Evolutionary conservation across 2,888 invertebrate species (phyloP).

Genomic region (Eustalomyia histrio): DNA sequence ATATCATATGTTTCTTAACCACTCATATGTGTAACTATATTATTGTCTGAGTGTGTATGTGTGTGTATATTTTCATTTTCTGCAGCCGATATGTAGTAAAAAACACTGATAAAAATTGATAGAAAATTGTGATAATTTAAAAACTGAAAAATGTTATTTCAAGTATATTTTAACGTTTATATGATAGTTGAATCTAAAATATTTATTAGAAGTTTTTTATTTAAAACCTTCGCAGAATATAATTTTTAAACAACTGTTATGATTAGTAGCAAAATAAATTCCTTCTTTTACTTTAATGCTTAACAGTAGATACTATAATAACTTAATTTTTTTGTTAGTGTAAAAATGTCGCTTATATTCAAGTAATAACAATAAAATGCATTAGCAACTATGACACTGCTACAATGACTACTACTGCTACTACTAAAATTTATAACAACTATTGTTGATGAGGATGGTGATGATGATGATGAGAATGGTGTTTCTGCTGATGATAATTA

Average conservation of each 20-base stretch:
- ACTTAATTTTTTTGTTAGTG: neutral
- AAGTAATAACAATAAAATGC: constrained; percentile 43
- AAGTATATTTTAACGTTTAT: too few relatives aligned
- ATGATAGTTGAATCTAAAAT: too few relatives aligned
- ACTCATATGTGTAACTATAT: neutral
- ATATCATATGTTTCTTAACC: constrained; percentile 19
- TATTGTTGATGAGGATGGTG: constrained; percentile 15
- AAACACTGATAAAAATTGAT: neutral
- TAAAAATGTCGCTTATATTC: constrained; percentile 6
- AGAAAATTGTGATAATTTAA: too few relatives aligned
- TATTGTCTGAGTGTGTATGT: neutral
- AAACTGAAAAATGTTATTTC: too few relatives aligned
- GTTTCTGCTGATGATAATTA: neutral
- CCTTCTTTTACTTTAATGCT: too few relatives aligned
- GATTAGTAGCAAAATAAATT: too few relatives aligned
- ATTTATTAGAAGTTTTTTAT: too few relatives aligned
- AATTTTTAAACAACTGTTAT: too few relatives aligned
- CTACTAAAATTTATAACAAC: constrained; percentile 14
- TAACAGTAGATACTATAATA: too few relatives aligned
- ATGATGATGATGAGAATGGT: constrained; percentile 21
- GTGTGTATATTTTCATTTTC: neutral
- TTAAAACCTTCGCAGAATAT: too few relatives aligned
- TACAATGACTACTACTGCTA: neutral
- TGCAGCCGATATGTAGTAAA: neutral
- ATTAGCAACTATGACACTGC: constrained; percentile 43